These are phyloP conservation scores for Xiphias gladius DNA, from an alignment of 2,113 vertebrate genomes.

Conservation along the genomic window DNA sequence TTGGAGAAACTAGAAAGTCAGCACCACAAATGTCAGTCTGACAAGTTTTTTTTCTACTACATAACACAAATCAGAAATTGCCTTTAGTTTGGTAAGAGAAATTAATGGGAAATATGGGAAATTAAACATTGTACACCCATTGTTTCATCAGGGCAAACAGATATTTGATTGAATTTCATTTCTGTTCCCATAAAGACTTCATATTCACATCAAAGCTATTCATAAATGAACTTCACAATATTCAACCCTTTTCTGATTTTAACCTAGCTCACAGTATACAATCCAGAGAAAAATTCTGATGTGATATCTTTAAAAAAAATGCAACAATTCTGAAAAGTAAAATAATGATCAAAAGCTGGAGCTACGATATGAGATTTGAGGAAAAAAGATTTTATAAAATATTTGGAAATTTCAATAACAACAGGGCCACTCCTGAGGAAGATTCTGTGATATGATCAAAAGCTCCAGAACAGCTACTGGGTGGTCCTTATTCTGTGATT, in stretches of 20 bases:
- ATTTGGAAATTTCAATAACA: conserved; percentile 5
- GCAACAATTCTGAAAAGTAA: neutral
- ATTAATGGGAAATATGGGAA: neutral
- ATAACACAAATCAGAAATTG: neutral
- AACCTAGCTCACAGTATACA: neutral
- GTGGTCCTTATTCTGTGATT: neutral
- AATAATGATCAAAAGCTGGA: conserved; percentile 2
- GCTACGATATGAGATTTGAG: conserved; percentile 1
- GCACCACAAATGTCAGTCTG: neutral
- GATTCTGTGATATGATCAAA: neutral
- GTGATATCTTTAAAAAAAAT: neutral
- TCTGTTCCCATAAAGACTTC: neutral
- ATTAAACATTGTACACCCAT: neutral
- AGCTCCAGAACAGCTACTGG: neutral
- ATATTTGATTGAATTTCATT: conserved; percentile 5
- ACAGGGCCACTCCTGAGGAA: neutral
- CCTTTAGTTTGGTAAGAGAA: neutral
- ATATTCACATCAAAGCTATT: neutral
- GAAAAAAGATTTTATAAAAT: no score
- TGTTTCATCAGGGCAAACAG: conserved; percentile 2
- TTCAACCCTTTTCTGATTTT: neutral
- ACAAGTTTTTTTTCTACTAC: neutral
- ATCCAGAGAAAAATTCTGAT: neutral
- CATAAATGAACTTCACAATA: conserved; percentile 7
- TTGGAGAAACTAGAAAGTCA: neutral